These are phyloP conservation scores for Morpho achilles DNA, from an alignment of 2,888 invertebrate species.

Conservation along the genomic window DNA sequence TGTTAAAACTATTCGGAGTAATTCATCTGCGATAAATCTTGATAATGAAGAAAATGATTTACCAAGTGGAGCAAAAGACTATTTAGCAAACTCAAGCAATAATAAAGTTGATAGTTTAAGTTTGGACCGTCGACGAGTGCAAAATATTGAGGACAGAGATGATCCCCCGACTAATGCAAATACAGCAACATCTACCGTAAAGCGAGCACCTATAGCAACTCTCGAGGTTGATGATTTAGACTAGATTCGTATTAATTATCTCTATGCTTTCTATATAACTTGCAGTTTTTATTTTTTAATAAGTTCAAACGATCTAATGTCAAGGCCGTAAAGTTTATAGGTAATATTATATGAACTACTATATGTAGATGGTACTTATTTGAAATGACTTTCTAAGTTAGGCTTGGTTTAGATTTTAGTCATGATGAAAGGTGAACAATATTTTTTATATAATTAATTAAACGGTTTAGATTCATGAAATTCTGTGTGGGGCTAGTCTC, in stretches of 20 bases:
- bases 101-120: conserved; percentile 43
- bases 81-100: conserved; percentile 31
- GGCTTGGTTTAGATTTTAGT: conserved; percentile 20
- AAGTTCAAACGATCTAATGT: conserved; percentile 46
- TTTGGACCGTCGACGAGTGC: conserved; percentile 63
- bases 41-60: conserved; percentile 30
- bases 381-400: conserved; percentile 29
- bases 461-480: not conserved
- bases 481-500: not conserved
- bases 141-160: conserved; percentile 35
- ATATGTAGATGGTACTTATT: conserved; percentile 31
- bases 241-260: conserved; percentile 30
- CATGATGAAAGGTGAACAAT: conserved; percentile 4
- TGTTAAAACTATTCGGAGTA: conserved; percentile 36
- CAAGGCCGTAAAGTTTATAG: conserved; percentile 28
- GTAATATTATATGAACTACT: conserved; percentile 11
- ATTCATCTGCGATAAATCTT: conserved; percentile 33
- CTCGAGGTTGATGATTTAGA: conserved; percentile 64
- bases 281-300: conserved; percentile 42
- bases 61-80: conserved; percentile 36
- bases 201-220: conserved; percentile 48
- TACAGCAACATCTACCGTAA: conserved; percentile 25
- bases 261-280: conserved; percentile 35
- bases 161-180: conserved; percentile 38
- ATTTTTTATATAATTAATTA: conserved; percentile 1